A percentile compares a stretch with the other conserved stretches of the same genome.
Conservation (phyloP, 30 jellyfish, hydroid and myxozoan species). For the Rhopilema esculentum region DNA sequence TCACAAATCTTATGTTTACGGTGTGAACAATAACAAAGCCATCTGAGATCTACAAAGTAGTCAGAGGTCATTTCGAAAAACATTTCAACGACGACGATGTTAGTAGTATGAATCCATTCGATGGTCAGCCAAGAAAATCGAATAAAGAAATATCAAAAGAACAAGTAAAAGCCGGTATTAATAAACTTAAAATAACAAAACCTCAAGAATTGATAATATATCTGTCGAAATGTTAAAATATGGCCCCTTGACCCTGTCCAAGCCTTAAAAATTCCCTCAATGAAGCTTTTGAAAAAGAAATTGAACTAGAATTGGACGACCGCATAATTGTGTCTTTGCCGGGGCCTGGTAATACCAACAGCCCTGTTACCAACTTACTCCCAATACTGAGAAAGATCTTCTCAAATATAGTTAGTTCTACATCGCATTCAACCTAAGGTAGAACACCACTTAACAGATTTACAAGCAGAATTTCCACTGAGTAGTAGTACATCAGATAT, state of each 20-base stretch:
- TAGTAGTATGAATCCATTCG: too few species aligned
- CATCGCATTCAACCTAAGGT: too few species aligned
- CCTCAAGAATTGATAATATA: conserved; percentile 59
- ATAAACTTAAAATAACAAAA: conserved; percentile 42
- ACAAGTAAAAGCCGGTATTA: conserved; percentile 54
- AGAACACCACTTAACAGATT: too few species aligned
- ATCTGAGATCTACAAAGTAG: conserved; percentile 29
- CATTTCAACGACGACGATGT: conserved; percentile 34
- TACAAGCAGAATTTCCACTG: too few species aligned
- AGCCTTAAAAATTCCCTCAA: conserved; percentile 25
- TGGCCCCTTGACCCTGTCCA: conserved; percentile 55
- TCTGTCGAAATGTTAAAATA: conserved; percentile 64
- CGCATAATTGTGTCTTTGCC: conserved; percentile 50
- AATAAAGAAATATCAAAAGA: conserved; percentile 57
- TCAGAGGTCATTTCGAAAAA: conserved; percentile 38
- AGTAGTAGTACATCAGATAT: too few species aligned
- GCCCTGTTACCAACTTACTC: too few species aligned
- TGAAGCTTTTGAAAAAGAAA: conserved; percentile 53
- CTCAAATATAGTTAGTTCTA: too few species aligned
- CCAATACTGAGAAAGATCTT: too few species aligned
- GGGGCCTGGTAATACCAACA: conserved; percentile 46
- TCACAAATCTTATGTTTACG: conserved; percentile 49
- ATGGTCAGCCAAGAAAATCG: conserved; percentile 65
- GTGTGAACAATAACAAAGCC: conserved; percentile 48
- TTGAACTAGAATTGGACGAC: conserved; percentile 25